Percentiles rank a stretch among this genome's conserved stretches.
phyloP scores from a whole-genome alignment of 2,797 vertebrate species.

The Steatocranus sp. region DNA sequence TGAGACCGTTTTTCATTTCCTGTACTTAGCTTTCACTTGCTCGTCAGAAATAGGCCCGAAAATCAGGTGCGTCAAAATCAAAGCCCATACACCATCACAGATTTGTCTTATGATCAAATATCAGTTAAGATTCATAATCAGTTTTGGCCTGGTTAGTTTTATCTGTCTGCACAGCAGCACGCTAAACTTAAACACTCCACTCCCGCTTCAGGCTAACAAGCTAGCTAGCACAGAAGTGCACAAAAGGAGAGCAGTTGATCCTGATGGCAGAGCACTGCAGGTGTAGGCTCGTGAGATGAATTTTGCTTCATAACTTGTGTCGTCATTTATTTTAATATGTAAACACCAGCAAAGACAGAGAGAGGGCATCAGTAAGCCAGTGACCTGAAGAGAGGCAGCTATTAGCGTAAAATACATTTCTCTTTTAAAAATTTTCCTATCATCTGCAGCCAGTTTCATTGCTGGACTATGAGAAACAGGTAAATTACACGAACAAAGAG shows the following conservation, averaged over 20 bases:
- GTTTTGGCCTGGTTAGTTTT: not conserved
- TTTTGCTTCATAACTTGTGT: not conserved
- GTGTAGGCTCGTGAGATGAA: not conserved
- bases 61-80: not conserved
- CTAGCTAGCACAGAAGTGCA: not conserved
- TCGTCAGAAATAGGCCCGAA: not conserved
- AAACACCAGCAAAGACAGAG: not conserved
- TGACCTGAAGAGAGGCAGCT: not conserved
- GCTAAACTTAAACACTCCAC: not conserved
- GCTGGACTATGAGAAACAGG: not conserved
- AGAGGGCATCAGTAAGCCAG: not conserved
- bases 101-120: not conserved
- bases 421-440: not conserved
- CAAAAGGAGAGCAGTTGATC: not conserved
- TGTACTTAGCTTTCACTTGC: not conserved
- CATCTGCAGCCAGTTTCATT: not conserved
- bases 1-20: not conserved
- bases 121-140: not conserved
- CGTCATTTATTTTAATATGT: not conserved
- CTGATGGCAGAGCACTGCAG: not conserved
- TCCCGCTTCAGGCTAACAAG: not conserved
- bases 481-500: not conserved
- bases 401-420: not conserved
- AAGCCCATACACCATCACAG: not conserved
- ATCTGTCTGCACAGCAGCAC: not conserved